Evolutionary conservation across 2,113 vertebrate species (phyloP).

Genomic region (Perccottus glenii): DNA sequence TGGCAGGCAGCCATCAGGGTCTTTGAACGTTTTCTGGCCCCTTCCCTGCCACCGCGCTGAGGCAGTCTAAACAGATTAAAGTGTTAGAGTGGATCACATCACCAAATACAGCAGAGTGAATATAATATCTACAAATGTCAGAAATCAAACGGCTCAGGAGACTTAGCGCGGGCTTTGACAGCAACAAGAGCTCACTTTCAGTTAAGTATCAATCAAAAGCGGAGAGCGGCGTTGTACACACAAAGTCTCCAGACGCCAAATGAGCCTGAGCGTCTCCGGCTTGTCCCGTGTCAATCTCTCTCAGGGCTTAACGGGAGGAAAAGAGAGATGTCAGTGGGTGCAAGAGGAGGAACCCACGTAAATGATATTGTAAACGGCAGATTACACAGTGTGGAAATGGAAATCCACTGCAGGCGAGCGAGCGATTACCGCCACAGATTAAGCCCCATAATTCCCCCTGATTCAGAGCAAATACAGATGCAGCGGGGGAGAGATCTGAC

Average conservation of each 20-base stretch:
- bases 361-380: conserved; percentile 79
- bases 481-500: conserved; percentile 47
- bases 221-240: conserved; percentile 38
- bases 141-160: conserved; percentile 77
- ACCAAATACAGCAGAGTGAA: conserved; percentile 67
- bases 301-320: conserved; percentile 53
- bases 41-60: conserved; percentile 63
- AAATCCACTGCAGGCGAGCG: conserved; percentile 71
- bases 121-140: conserved; percentile 77
- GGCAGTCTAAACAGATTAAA: conserved; percentile 82
- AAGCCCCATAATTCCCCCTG: conserved; percentile 45
- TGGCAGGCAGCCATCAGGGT: conserved; percentile 61
- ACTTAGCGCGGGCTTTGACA: conserved; percentile 75
- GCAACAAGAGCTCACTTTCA: conserved; percentile 78
- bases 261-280: conserved; percentile 64
- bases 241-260: conserved; percentile 68
- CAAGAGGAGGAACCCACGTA: conserved; percentile 69
- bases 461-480: conserved; percentile 68
- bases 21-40: conserved; percentile 61
- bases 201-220: conserved; percentile 81
- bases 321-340: conserved; percentile 72
- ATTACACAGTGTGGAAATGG: conserved; percentile 77
- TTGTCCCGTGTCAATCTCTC: conserved; percentile 79
- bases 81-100: conserved; percentile 78
- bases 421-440: conserved; percentile 74